phyloP scores from a whole-genome alignment of 2,797 vertebrate genomes.

The Hydrocynus forskahlii region DNA sequence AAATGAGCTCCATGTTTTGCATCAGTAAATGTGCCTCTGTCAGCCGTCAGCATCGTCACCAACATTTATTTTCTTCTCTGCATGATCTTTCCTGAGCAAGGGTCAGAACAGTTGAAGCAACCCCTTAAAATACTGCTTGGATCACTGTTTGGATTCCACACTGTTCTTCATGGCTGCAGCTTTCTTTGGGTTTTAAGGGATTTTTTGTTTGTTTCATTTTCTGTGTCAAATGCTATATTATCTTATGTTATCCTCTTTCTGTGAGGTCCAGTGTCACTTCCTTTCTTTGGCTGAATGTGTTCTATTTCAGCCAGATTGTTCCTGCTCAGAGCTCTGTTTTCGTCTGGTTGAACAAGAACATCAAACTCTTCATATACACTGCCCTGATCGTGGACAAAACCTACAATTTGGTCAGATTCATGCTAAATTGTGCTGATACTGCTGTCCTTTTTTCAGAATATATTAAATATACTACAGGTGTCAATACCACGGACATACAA shows the following conservation, averaged over 20 bases:
- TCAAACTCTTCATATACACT: slow-evolving; percentile 52
- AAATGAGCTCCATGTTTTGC: background rate
- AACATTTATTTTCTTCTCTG: background rate
- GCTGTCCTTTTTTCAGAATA: background rate
- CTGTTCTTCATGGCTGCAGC: background rate
- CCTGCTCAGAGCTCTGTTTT: slow-evolving; percentile 44
- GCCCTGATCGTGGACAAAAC: slow-evolving; percentile 33
- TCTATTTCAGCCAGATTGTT: slow-evolving; percentile 66
- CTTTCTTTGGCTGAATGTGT: slow-evolving; percentile 64
- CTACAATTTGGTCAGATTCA: background rate
- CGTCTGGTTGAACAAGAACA: slow-evolving; percentile 65
- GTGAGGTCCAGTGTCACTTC: slow-evolving; percentile 34
- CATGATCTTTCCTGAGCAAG: background rate
- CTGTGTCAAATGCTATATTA: background rate
- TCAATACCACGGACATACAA: background rate
- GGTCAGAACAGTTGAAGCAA: background rate
- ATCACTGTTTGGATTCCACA: background rate
- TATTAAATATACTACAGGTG: background rate
- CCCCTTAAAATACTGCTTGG: background rate
- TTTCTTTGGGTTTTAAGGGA: slow-evolving; percentile 1
- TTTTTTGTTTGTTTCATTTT: background rate
- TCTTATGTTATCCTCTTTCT: background rate
- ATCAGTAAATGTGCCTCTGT: background rate
- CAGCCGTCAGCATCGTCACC: background rate
- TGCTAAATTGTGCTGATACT: fast-evolving